Evolutionary conservation across 2,797 vertebrate species (phyloP), one percentile per base, ranked within the genome.

Genomic region (Catamblyrhynchus diadema): DNA sequence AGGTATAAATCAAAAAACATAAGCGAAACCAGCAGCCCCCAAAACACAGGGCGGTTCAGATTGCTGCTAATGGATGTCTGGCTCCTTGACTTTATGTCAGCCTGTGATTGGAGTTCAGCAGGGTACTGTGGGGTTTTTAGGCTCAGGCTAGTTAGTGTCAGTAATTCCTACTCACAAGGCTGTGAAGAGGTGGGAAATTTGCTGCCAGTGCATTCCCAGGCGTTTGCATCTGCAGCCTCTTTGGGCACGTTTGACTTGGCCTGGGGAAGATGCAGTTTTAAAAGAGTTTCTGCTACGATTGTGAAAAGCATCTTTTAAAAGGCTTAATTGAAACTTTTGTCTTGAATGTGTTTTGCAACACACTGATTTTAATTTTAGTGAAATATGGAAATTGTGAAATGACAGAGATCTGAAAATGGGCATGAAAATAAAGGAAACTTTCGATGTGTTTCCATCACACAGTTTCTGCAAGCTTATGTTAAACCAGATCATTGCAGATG

Each of bases 1-100:
- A 86, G 84, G 81, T 89, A 94, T 94, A 90, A 96, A 92, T 96
- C 70, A 94, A 42, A 92, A 90, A 71, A 9, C 42, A 15, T 72
- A 86, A 90, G 62, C 0, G 0, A 84, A 92, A 78, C 1, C 88
- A 90, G 84, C 91, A 82, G 84, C 59, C 81, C 59, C 88, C 78
- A 41, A 57, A 92, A 28, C 78, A n/a, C 54, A 51, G 70, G 5
- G 48, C 69, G 78, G 86, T 47, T 93, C 23, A 35, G 54, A 9
- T 66, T 82, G 27, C 50, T 12, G 21, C 86, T 93, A 22, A 54
- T 62, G 83, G 70, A 3, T 51, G 83, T 92, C 88, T 95, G 94
- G 70, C 78, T 90, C 42, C 54, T 60, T 27, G 10, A 14, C 39
- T 81, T 75, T 20, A 14, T 67, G 57, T 90, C 54, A 41, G 57